Base-by-base conservation (phyloP, 2,797 vertebrate species). In the Hemibagrus guttatus region DNA sequence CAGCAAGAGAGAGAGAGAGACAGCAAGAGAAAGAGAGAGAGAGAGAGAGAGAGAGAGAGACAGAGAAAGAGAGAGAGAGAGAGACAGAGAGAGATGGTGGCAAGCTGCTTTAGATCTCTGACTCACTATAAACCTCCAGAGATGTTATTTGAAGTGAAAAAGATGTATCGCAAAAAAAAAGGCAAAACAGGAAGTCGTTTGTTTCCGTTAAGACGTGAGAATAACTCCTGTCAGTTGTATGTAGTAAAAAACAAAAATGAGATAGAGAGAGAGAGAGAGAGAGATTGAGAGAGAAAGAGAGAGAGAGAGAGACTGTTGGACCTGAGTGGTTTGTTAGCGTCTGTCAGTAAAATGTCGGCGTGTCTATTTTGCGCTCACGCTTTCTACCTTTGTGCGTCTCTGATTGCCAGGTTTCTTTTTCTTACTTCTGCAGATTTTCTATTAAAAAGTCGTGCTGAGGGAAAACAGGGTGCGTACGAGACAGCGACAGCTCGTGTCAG, bases 221-320 rank as follows among this genome's bases (percentile, higher is more conserved):
- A 64, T 85, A 92, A 89, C 91, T 93, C 91, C 93, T 88, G 91
- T 95, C 94, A 93, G 87, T 46, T 35, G 74, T 84, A 85, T 71
- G 85, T 91, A 93, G 87, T 90, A 83, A 39, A 63, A 81, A 56
- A 81, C 23, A 39, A 49, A 49, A 49, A 89, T 54, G 16, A 75
- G 23, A 52, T 6, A 75, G 14, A 81, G 81, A 85, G 84, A 84
- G 52, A 71, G 63, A 80, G 85, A 75, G 83, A 84, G 72, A 72
- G 76, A 80, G 89, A 82, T 39, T 83, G 82, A 58, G 83, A 26
- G 46, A 78, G 78, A 82, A 81, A 90, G 71, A 74, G 49, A 89
- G 88, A 83, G 71, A 63, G 85, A 69, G 80, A 84, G 87, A 84
- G 87, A 92, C 93, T 92, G 92, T 88, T 91, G 90, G 87, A 88